Conservation (phyloP, 2,113 vertebrate genomes). For the Emydocephalus ijimae region DNA sequence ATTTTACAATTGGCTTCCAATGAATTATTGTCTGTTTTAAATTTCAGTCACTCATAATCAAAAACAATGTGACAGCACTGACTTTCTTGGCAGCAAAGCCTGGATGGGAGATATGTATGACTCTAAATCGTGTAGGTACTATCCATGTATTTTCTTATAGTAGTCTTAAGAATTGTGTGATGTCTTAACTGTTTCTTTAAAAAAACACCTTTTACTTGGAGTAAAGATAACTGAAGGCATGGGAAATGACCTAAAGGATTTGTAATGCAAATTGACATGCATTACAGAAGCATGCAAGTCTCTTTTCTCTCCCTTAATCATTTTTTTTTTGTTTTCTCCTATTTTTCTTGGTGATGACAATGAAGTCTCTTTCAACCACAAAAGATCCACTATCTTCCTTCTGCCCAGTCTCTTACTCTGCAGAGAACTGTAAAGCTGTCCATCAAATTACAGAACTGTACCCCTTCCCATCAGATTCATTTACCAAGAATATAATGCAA, state of each 20-base stretch:
- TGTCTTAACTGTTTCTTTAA: neutral
- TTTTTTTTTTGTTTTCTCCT: neutral
- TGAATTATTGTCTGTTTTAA: neutral
- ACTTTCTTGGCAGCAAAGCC: constrained; percentile 62
- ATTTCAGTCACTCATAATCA: constrained; percentile 68
- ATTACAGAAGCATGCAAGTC: neutral
- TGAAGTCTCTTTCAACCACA: neutral
- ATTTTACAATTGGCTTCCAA: neutral
- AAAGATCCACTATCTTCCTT: neutral
- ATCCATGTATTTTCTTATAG: neutral
- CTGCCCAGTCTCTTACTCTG: neutral
- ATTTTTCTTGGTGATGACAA: neutral
- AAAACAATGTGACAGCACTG: constrained; percentile 70
- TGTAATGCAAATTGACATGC: neutral
- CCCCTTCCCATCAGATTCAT: neutral
- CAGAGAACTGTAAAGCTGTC: neutral
- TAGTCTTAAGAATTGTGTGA: neutral
- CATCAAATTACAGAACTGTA: neutral
- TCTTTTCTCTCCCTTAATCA: neutral
- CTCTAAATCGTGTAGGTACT: constrained; percentile 59
- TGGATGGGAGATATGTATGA: constrained; percentile 68
- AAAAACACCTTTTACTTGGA: neutral
- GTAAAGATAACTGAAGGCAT: neutral
- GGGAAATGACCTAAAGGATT: neutral
- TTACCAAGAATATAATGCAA: neutral